These are phyloP conservation scores for Pectinophora gossypiella DNA, from an alignment of 1,140 invertebrate species.

Conservation along the genomic window DNA sequence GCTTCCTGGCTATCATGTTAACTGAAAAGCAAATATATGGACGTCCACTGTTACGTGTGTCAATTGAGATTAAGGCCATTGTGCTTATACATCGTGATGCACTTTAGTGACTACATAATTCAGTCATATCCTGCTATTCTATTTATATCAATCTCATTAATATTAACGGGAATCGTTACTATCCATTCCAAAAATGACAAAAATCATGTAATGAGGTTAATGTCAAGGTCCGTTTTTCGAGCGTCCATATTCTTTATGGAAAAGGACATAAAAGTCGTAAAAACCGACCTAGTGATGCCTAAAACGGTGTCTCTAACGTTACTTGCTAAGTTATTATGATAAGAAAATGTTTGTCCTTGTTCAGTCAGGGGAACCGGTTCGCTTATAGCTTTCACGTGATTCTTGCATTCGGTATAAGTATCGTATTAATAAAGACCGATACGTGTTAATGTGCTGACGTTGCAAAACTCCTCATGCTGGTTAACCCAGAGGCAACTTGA, in stretches of 20 bases:
- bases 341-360: constrained; percentile 21
- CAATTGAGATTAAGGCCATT: constrained; percentile 47
- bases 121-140: not conserved
- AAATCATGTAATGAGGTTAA: not conserved
- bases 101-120: not conserved
- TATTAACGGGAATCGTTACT: not conserved
- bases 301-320: constrained; percentile 17
- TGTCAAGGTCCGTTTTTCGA: not conserved
- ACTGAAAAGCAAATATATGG: constrained; percentile 52
- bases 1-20: constrained; percentile 63
- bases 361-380: constrained; percentile 13
- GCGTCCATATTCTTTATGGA: not conserved
- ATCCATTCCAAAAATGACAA: not conserved
- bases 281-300: constrained; percentile 8
- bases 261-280: constrained; percentile 10
- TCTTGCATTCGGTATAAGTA: constrained; percentile 8
- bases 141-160: not conserved
- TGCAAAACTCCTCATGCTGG: not conserved
- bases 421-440: not conserved
- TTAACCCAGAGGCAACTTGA: not conserved
- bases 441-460: not conserved
- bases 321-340: constrained; percentile 13
- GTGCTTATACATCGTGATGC: not conserved
- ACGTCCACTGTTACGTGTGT: constrained; percentile 35
- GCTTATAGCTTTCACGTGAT: constrained; percentile 14